Conservation (phyloP, 2,888 invertebrate species). For the Augiades crinisus region DNA sequence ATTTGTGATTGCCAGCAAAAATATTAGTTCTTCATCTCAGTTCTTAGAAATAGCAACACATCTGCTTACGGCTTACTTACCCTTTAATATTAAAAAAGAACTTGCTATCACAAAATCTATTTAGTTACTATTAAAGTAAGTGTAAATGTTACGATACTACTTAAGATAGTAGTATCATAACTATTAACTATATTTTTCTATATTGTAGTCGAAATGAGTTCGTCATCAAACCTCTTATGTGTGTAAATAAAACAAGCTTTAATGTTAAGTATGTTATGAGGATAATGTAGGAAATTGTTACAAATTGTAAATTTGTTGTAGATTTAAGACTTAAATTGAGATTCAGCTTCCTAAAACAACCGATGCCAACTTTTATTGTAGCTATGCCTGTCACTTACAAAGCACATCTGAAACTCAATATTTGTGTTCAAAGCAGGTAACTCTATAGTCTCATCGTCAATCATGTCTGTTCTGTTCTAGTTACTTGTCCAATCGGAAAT, state of each 20-base stretch:
- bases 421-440: constrained; percentile 19
- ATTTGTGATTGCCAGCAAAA: constrained; percentile 38
- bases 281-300: constrained; percentile 66
- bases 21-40: constrained; percentile 45
- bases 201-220: constrained; percentile 36
- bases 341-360: constrained; percentile 56
- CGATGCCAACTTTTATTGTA: constrained; percentile 44
- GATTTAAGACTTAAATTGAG: constrained; percentile 50
- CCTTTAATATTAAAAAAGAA: no score
- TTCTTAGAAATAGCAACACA: constrained; percentile 30
- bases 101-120: no score
- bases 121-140: no score
- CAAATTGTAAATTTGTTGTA: constrained; percentile 69
- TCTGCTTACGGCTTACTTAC: no score
- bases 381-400: constrained; percentile 2
- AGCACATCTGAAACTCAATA: not conserved
- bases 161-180: no score
- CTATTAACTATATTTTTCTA: constrained; percentile 43
- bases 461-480: constrained; percentile 28
- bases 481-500: constrained; percentile 26
- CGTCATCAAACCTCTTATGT: constrained; percentile 33
- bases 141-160: no score
- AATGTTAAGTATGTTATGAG: constrained; percentile 67
- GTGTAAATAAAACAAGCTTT: constrained; percentile 65
- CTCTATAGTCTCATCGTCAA: constrained; percentile 31